Conservation (phyloP, 2,888 invertebrate genomes). For the Dicranocentrus wangi region DNA sequence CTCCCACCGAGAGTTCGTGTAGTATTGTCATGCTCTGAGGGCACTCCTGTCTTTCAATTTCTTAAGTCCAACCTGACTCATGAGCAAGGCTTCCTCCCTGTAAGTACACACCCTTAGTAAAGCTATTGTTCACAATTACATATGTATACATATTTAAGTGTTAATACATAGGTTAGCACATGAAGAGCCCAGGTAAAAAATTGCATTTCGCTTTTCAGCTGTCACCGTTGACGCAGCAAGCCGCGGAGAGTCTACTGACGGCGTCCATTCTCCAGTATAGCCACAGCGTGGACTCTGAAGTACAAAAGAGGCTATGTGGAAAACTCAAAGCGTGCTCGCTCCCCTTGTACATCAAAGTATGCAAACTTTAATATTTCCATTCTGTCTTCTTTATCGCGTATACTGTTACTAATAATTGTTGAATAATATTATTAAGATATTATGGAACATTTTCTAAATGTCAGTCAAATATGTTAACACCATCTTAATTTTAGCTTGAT, state of each 20-base stretch:
- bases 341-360: slow-evolving; percentile 83
- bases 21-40: slow-evolving; percentile 83
- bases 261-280: slow-evolving; percentile 79
- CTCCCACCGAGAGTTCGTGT: slow-evolving; percentile 85
- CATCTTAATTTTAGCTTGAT: too few species aligned
- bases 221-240: slow-evolving; percentile 77
- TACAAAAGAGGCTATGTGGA: slow-evolving; percentile 78
- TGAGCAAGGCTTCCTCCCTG: slow-evolving; percentile 70
- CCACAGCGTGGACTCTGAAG: slow-evolving; percentile 80
- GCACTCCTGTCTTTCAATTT: slow-evolving; percentile 76
- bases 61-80: slow-evolving; percentile 73
- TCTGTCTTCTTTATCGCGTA: too few species aligned
- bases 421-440: too few species aligned
- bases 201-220: slow-evolving; percentile 74
- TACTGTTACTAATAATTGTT: too few species aligned
- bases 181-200: too few species aligned
- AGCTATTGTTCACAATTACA: too few species aligned
- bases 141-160: too few species aligned
- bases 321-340: slow-evolving; percentile 81
- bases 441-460: too few species aligned
- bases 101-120: too few species aligned
- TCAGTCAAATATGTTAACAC: too few species aligned
- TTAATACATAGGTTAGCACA: too few species aligned
- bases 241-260: slow-evolving; percentile 78
- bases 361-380: too few species aligned